phyloP scores from a whole-genome alignment of 2,797 vertebrate species.

The Falco biarmicus region DNA sequence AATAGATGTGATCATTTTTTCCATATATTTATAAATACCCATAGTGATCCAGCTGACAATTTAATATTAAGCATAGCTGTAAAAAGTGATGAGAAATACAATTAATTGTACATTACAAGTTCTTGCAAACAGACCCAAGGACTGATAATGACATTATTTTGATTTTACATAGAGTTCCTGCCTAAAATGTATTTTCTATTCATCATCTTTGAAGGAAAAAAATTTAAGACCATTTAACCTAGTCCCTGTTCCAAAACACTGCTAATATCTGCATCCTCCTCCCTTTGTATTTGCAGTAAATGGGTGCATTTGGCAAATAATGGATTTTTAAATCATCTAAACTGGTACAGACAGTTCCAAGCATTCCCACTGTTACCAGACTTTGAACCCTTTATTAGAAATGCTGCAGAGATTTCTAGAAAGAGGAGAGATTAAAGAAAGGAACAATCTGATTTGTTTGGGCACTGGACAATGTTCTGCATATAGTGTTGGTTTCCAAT shows the following conservation, averaged over 20 bases:
- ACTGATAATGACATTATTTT: not conserved
- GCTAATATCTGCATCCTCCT: not conserved
- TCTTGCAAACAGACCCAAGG: not conserved
- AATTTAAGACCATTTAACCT: not conserved
- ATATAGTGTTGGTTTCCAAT: not conserved
- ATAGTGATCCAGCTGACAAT: not conserved
- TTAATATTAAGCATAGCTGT: not conserved
- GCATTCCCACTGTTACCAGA: not conserved
- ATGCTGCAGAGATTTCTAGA: not conserved
- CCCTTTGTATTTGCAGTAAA: not conserved
- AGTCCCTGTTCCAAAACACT: not conserved
- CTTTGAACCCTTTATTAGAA: not conserved
- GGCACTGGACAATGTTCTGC: not conserved
- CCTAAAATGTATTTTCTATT: not conserved
- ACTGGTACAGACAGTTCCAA: not conserved
- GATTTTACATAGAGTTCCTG: not conserved
- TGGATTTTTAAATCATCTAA: not conserved
- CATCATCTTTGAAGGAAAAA: not conserved
- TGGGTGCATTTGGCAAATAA: not conserved
- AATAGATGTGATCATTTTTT: not conserved
- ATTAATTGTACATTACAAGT: not conserved
- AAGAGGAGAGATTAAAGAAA: not conserved
- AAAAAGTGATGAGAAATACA: not conserved
- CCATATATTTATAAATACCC: not conserved
- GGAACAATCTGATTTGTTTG: not conserved